Percentiles rank a stretch among this genome's conserved stretches.
phyloP scores from a whole-genome alignment of 2,888 invertebrate genomes.

The Camptogramma bilineatum region DNA sequence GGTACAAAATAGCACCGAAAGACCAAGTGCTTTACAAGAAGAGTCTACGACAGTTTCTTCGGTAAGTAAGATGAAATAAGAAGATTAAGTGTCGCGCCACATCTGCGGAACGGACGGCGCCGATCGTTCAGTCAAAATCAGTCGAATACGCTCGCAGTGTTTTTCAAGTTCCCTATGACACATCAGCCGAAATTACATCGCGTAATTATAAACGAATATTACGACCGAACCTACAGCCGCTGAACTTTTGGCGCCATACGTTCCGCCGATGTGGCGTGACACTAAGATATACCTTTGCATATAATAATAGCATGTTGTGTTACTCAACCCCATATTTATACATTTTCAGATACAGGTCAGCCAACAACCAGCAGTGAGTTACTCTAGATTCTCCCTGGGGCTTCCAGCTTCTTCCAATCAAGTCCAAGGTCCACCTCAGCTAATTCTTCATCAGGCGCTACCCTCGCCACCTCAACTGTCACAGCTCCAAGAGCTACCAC shows the following conservation, averaged over 20 bases:
- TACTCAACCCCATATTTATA: not conserved
- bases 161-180: too few relatives aligned
- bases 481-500: constrained; percentile 30
- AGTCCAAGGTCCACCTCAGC: constrained; percentile 35
- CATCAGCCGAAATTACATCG: too few relatives aligned
- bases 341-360: constrained; percentile 60
- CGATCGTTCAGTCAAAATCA: too few relatives aligned
- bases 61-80: constrained; percentile 22
- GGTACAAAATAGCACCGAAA: constrained; percentile 22
- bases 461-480: constrained; percentile 28
- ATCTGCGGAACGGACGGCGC: too few relatives aligned
- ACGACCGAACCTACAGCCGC: too few relatives aligned
- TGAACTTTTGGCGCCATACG: too few relatives aligned
- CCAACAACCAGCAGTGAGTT: constrained; percentile 67
- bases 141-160: too few relatives aligned
- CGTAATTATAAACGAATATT: too few relatives aligned
- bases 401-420: constrained; percentile 45
- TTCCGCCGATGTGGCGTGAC: too few relatives aligned
- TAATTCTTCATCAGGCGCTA: constrained; percentile 31
- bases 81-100: too few relatives aligned
- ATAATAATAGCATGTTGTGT: not conserved
- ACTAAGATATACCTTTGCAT: too few relatives aligned
- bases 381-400: constrained; percentile 66
- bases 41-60: constrained; percentile 17
- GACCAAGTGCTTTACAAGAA: constrained; percentile 13